phyloP scores from a whole-genome alignment of 2,888 invertebrate species.

The Agrenia bidenticulata region DNA sequence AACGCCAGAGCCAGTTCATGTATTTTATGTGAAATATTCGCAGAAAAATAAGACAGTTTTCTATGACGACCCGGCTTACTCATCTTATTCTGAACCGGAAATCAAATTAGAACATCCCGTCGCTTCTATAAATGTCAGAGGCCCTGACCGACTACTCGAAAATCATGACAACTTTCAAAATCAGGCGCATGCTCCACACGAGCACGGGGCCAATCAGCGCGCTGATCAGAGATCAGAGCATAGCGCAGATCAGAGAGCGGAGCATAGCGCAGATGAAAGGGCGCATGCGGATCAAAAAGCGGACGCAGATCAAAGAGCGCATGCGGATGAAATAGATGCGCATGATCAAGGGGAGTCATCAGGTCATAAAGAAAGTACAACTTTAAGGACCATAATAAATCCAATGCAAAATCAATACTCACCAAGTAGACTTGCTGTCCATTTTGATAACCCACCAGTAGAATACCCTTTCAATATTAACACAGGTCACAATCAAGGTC shows the following conservation, averaged over 20 bases:
- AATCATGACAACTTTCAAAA: slow-evolving; percentile 27
- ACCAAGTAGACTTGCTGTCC: slow-evolving; percentile 5
- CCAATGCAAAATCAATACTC: background rate
- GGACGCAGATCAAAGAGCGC: background rate
- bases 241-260: too few species aligned
- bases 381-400: slow-evolving; percentile 16
- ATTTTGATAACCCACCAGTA: slow-evolving; percentile 16
- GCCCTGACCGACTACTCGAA: slow-evolving; percentile 33
- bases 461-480: slow-evolving; percentile 9
- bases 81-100: slow-evolving; percentile 36
- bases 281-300: slow-evolving; percentile 40
- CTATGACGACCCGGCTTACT: slow-evolving; percentile 54
- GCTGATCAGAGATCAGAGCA: too few species aligned
- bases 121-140: slow-evolving; percentile 43
- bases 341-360: too few species aligned
- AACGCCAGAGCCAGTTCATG: slow-evolving; percentile 81
- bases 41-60: slow-evolving; percentile 69
- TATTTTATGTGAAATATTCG: slow-evolving; percentile 81
- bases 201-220: slow-evolving; percentile 45
- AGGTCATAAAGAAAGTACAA: slow-evolving; percentile 34
- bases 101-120: slow-evolving; percentile 49
- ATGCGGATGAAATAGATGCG: too few species aligned
- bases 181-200: slow-evolving; percentile 47
- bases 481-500: slow-evolving; percentile 4
- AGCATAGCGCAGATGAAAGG: too few species aligned